Evolutionary conservation across 2,797 vertebrate species (phyloP), one percentile per base, ranked within the genome.

Genomic region (Enteromius argenteus): DNA sequence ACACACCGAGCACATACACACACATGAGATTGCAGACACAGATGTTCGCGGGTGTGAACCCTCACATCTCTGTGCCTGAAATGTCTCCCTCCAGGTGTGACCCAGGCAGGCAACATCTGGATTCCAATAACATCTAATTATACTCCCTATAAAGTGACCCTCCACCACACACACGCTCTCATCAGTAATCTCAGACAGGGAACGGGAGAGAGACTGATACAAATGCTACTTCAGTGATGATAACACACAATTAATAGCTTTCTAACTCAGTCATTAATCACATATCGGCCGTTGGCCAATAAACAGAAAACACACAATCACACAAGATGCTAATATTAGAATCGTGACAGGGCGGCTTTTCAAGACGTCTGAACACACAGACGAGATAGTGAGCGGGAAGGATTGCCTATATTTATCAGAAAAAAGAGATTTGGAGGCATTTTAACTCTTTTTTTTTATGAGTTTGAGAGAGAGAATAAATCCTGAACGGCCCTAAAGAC

Each of bases 81-180:
- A 81, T 67, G 82, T 37, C 80, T 80, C 60, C 69, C 79, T 87
- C 80, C 86, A 87, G 86, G 84, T 87, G 81, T 81, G 84, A 86
- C 78, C 79, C 35, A 73, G 60, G 78, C 49, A 21, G 51, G 60
- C 42, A 87, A 89, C 87, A 87, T 87, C 88, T 87, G 86, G 84
- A 82, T 79, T 84, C 35, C 75, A 80, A 84, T 85, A 83, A 85
- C 58, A 78, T 35, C 72, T 73, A 80, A 83, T 88, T 86, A 85
- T 83, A 64, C 76, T 76, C 46, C 75, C 39, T 56, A 78, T 71
- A 80, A 68, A 83, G 71, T 83, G 78, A 87, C 78, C 83, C 64
- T 77, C 46, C 71, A 72, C 11, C 80, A 83, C 19, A 83, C 42
- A 60, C 68, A 51, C 58, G 35, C 32, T 66, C 53, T 71, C 53